These are phyloP conservation scores for Acanthisitta chloris DNA, from an alignment of 2,113 vertebrate species.

Conservation along the genomic window DNA sequence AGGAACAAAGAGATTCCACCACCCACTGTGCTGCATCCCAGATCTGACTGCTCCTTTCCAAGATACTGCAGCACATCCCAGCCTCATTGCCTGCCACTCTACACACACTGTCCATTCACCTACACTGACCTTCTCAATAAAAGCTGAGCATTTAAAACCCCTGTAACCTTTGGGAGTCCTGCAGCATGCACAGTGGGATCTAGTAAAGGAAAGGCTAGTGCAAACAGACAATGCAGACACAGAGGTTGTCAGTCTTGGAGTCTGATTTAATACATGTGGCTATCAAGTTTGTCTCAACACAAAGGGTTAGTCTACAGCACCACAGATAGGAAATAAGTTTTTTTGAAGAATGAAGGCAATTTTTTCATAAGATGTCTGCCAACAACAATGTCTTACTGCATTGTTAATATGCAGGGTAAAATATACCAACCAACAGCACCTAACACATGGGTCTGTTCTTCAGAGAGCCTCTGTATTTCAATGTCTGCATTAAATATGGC, in stretches of 20 bases:
- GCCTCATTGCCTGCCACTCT: rapidly evolving
- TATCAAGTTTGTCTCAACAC: not conserved
- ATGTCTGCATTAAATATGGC: not conserved
- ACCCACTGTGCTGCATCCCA: not conserved
- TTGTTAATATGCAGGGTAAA: not conserved
- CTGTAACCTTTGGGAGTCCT: not conserved
- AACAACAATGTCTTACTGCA: not conserved
- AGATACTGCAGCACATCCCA: not conserved
- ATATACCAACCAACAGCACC: not conserved
- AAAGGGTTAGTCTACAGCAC: not conserved
- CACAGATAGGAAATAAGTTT: not conserved
- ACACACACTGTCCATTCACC: not conserved
- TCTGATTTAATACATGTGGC: not conserved
- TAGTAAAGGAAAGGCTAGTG: not conserved
- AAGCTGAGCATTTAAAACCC: not conserved
- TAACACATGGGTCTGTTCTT: not conserved
- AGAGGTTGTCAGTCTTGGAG: not conserved
- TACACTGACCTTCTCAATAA: not conserved
- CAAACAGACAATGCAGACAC: not conserved
- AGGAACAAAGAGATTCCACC: not conserved
- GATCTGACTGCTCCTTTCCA: not conserved
- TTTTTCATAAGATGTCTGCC: not conserved
- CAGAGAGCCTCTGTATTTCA: not conserved
- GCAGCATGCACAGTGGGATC: not conserved
- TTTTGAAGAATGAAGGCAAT: not conserved